Conservation (phyloP, 2,797 vertebrate species). For the Nothura maculosa region DNA sequence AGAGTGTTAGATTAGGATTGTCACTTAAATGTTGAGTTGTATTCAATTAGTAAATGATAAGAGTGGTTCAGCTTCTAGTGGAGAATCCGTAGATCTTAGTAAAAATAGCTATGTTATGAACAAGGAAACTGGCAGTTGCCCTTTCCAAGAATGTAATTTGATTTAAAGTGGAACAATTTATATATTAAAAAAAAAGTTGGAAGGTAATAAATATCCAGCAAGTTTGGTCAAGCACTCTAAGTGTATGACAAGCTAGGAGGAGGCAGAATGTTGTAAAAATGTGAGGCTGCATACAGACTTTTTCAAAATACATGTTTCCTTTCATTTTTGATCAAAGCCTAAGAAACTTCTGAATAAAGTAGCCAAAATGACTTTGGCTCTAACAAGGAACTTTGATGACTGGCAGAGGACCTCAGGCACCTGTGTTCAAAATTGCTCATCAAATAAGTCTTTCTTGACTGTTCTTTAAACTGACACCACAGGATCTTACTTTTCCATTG, state of each 20-base stretch:
- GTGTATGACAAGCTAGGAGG: background rate
- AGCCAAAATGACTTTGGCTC: background rate
- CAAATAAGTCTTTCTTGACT: background rate
- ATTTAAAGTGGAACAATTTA: background rate
- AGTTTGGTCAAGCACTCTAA: background rate
- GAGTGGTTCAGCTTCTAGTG: background rate
- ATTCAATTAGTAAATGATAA: background rate
- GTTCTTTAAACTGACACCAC: slow-evolving; percentile 7
- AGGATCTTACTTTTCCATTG: background rate
- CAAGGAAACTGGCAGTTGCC: background rate
- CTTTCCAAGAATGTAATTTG: background rate
- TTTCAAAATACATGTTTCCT: background rate
- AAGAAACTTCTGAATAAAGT: background rate
- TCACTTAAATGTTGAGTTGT: background rate
- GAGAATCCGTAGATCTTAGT: background rate
- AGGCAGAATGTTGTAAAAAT: background rate
- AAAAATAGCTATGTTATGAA: background rate
- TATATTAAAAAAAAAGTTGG: background rate
- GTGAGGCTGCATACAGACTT: background rate
- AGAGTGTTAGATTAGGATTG: background rate
- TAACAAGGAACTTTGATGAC: background rate
- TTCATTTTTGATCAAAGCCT: background rate
- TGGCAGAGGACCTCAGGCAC: background rate
- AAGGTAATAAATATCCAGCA: background rate
- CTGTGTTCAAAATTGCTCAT: background rate